These are phyloP conservation scores for Brachylomia viminalis DNA, from an alignment of 2,888 invertebrate genomes.

Conservation along the genomic window DNA sequence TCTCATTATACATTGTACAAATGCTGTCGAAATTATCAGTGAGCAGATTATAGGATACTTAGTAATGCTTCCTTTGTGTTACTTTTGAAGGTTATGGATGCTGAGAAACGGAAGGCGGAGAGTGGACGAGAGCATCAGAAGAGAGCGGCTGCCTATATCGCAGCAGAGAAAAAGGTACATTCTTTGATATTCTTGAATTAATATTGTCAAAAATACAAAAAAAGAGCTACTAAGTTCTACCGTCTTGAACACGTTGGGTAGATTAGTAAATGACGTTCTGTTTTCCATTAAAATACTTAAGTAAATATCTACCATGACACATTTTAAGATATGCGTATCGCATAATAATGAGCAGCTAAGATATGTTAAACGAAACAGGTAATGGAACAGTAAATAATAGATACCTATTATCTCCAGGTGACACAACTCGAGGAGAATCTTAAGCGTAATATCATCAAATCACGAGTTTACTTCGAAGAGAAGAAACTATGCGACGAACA, in stretches of 20 bases:
- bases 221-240: background rate
- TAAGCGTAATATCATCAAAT: constrained; percentile 95
- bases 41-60: too few relatives aligned
- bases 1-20: too few relatives aligned
- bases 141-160: constrained; percentile 94
- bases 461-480: constrained; percentile 97
- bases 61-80: background rate
- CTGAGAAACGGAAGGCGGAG: constrained; percentile 96
- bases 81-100: constrained; percentile 95
- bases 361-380: constrained; percentile 12
- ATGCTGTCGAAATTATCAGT: too few relatives aligned
- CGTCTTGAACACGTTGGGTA: constrained; percentile 3
- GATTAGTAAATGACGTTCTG: constrained; percentile 12
- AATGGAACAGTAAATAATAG: constrained; percentile 25
- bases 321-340: constrained; percentile 22
- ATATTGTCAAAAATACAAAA: background rate
- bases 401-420: constrained; percentile 84
- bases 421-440: constrained; percentile 95
- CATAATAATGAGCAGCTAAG: constrained; percentile 13
- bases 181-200: background rate
- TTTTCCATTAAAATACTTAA: constrained; percentile 25
- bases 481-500: constrained; percentile 96
- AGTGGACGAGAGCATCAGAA: constrained; percentile 97
- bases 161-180: constrained; percentile 94
- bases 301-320: constrained; percentile 25